A percentile compares a stretch with the other conserved stretches of the same genome.
phyloP scores from a whole-genome alignment of 2,888 invertebrate species.

The Drosophila pegasa region DNA sequence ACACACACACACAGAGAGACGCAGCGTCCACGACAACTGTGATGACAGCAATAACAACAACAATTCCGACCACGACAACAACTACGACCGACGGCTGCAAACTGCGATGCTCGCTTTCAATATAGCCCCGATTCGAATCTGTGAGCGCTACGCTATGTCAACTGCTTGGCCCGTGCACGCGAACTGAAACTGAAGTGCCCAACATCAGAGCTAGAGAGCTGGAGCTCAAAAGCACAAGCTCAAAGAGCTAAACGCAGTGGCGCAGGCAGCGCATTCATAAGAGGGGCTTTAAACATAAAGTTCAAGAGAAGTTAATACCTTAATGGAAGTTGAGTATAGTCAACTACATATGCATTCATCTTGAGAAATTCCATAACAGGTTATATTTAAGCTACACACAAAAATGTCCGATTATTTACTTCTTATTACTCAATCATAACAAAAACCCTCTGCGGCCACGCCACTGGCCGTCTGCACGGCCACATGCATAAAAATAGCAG shows the following conservation, averaged over 20 bases:
- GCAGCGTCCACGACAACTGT: conserved; percentile 31
- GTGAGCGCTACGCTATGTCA: conserved; percentile 43
- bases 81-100: conserved; percentile 55
- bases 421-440: neutral
- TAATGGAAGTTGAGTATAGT: too few relatives aligned
- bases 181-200: conserved; percentile 63
- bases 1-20: conserved; percentile 25
- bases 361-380: neutral
- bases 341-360: too few relatives aligned
- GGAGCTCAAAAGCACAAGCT: conserved; percentile 56
- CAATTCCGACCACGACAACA: conserved; percentile 60
- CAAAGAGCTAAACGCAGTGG: conserved; percentile 25
- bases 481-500: conserved; percentile 43
- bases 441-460: conserved; percentile 1
- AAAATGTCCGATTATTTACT: neutral
- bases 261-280: neutral
- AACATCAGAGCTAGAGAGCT: conserved; percentile 54
- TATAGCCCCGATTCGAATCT: conserved; percentile 37
- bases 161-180: conserved; percentile 65
- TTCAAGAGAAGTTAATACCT: neutral
- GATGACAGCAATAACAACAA: conserved; percentile 27
- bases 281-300: neutral
- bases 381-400: neutral
- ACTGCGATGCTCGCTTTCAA: conserved; percentile 50
- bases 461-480: conserved; percentile 35